phyloP scores from a whole-genome alignment of 2,888 invertebrate genomes.

The Embidobia sp. region DNA sequence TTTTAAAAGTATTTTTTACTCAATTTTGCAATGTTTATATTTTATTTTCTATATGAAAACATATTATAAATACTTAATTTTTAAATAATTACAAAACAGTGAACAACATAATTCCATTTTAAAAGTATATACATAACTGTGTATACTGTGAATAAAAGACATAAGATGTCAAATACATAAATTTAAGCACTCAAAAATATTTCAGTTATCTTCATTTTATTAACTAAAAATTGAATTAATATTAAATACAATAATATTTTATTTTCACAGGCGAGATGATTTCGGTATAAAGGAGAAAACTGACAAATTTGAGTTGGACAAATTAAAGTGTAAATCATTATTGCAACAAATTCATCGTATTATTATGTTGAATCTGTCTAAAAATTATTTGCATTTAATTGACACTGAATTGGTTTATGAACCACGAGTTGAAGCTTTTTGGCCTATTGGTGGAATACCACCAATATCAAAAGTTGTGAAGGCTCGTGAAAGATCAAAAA shows the following conservation, averaged over 20 bases:
- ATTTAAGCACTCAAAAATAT: too few species aligned
- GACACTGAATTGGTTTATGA: constrained; percentile 87
- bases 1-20: too few species aligned
- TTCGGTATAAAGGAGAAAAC: constrained; percentile 49
- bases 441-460: constrained; percentile 88
- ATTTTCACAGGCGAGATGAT: constrained; percentile 71
- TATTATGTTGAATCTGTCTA: constrained; percentile 84
- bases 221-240: neutral
- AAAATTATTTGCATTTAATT: constrained; percentile 85
- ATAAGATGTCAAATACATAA: too few species aligned
- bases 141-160: too few species aligned
- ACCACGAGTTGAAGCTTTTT: constrained; percentile 92
- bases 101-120: too few species aligned
- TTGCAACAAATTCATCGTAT: constrained; percentile 88
- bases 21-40: neutral
- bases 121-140: too few species aligned
- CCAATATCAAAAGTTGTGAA: neutral
- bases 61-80: too few species aligned
- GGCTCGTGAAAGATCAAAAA: constrained; percentile 1
- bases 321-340: constrained; percentile 83
- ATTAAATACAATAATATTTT: constrained; percentile 48
- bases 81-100: too few species aligned
- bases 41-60: too few species aligned
- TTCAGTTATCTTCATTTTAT: too few species aligned
- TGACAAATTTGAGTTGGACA: constrained; percentile 76